Conservation (phyloP, 1,140 invertebrate genomes). For the Drosophila setifemur region DNA sequence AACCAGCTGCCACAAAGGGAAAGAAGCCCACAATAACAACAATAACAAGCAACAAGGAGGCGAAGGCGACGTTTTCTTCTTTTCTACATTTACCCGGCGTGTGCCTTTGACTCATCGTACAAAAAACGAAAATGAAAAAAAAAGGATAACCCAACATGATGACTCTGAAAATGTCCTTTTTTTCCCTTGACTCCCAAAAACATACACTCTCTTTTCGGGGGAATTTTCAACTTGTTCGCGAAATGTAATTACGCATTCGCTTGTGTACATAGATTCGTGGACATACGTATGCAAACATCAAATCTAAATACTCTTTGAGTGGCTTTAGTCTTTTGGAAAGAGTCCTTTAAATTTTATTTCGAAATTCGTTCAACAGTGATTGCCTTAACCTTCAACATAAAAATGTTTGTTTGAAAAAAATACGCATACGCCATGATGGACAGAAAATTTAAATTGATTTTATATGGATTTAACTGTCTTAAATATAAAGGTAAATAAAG, state of each 20-base stretch:
- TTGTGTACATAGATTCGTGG: conserved; percentile 21
- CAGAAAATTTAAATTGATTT: too few relatives aligned
- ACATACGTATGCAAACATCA: background rate
- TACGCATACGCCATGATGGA: too few relatives aligned
- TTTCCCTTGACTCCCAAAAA: background rate
- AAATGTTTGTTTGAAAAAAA: too few relatives aligned
- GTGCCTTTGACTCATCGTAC: conserved; percentile 41
- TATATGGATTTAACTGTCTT: too few relatives aligned
- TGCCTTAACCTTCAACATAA: too few relatives aligned
- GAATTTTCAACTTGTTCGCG: conserved; percentile 28
- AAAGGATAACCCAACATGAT: conserved; percentile 22
- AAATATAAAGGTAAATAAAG: too few relatives aligned
- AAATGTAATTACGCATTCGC: conserved; percentile 44
- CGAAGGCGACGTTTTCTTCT: background rate
- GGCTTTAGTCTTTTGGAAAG: conserved; percentile 1
- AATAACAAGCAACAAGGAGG: conserved; percentile 41
- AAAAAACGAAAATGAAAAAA: background rate
- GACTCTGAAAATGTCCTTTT: conserved; percentile 28
- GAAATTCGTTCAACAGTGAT: too few relatives aligned
- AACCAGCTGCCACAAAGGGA: conserved; percentile 26
- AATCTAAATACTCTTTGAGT: conserved; percentile 5
- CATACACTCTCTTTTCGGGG: conserved; percentile 10
- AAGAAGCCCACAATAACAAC: conserved; percentile 56
- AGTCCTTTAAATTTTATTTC: too few relatives aligned
- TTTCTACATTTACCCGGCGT: conserved; percentile 9